Conservation (phyloP, 2,888 invertebrate genomes). For the Caenorhabditis virilis region DNA sequence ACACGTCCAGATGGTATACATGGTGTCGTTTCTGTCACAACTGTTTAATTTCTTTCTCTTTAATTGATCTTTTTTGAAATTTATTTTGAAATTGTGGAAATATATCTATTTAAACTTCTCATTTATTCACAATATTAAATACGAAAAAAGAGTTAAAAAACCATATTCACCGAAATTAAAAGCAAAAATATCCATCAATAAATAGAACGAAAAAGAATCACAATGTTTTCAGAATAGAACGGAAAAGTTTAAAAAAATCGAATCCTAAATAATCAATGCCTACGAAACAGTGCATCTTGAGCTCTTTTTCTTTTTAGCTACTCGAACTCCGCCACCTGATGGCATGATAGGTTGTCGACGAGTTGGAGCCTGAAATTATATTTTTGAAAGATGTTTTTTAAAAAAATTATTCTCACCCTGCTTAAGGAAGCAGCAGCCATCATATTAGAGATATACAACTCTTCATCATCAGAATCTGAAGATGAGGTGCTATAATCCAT, state of each 20-base stretch:
- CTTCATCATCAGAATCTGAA: constrained; percentile 43
- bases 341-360: constrained; percentile 7
- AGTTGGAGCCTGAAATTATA: constrained; percentile 1
- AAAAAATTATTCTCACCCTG: constrained; percentile 13
- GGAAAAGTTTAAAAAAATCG: not conserved
- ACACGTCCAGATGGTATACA: constrained; percentile 69
- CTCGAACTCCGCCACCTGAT: constrained; percentile 31
- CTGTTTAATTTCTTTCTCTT: constrained; percentile 68
- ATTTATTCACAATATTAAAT: not conserved
- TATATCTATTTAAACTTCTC: not conserved
- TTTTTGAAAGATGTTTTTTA: not conserved
- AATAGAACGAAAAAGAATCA: not conserved
- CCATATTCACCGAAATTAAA: not conserved
- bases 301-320: constrained; percentile 46
- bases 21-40: constrained; percentile 71
- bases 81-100: too few relatives aligned
- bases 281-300: constrained; percentile 41
- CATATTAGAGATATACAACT: constrained; percentile 37
- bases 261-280: not conserved
- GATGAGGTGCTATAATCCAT: constrained; percentile 33
- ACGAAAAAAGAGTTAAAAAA: not conserved
- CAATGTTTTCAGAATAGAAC: not conserved
- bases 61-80: too few relatives aligned
- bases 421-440: constrained; percentile 44
- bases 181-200: not conserved